phyloP scores from a whole-genome alignment of 2,113 vertebrate genomes.

The Epinephelus fuscoguttatus region DNA sequence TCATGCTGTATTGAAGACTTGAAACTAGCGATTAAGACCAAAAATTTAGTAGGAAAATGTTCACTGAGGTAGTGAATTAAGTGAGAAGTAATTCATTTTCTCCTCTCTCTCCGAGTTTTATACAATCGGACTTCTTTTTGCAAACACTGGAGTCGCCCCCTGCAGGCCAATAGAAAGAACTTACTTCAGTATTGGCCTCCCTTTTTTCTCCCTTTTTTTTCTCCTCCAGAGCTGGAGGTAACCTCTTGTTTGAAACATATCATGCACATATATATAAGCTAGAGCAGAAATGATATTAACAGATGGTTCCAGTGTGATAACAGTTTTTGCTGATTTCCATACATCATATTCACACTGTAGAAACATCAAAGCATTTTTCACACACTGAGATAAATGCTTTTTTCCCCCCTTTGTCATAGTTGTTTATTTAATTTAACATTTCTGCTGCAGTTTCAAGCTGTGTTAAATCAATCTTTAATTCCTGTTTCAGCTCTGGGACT shows the following conservation, averaged over 20 bases:
- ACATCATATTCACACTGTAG: not conserved
- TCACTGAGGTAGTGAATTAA: too few relatives aligned
- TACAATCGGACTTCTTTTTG: too few relatives aligned
- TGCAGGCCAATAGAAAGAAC: too few relatives aligned
- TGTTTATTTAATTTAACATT: slow-evolving; percentile 15
- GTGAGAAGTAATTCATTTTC: too few relatives aligned
- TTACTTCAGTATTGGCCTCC: too few relatives aligned
- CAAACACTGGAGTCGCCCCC: too few relatives aligned
- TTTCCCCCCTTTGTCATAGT: not conserved
- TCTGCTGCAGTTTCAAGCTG: slow-evolving; percentile 5
- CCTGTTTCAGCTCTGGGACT: slow-evolving; percentile 13
- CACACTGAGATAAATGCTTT: not conserved
- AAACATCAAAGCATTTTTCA: not conserved
- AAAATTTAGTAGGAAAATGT: too few relatives aligned
- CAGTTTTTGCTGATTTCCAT: not conserved
- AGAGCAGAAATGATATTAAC: not conserved
- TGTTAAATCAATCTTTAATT: slow-evolving; percentile 34
- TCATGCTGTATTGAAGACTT: too few relatives aligned
- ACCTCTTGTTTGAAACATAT: not conserved
- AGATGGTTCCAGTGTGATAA: not conserved
- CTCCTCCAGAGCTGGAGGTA: too few relatives aligned
- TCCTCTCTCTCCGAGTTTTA: too few relatives aligned
- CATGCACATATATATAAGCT: not conserved
- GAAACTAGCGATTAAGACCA: too few relatives aligned
- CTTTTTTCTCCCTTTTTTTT: too few relatives aligned